Percentiles rank a stretch among this genome's conserved stretches.
Conservation (phyloP, 2,888 invertebrate species). For the Podotricha telesiphe region DNA sequence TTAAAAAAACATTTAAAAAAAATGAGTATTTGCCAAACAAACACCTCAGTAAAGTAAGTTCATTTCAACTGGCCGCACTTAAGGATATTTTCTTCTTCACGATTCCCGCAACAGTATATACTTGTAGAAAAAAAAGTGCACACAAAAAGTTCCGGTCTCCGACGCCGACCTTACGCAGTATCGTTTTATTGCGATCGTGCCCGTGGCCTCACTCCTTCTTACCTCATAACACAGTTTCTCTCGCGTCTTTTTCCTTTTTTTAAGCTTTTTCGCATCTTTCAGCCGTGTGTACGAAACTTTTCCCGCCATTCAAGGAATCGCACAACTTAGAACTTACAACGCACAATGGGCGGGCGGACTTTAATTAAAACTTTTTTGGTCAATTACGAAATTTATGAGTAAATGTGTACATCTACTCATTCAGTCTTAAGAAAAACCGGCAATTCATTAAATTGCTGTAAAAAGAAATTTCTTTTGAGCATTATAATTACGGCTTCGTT, state of each 20-base stretch:
- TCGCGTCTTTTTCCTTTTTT: constrained; percentile 51
- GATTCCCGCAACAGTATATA: constrained; percentile 46
- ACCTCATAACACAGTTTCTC: constrained; percentile 82
- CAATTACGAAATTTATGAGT: constrained; percentile 47
- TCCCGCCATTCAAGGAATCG: constrained; percentile 16
- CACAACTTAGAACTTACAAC: constrained; percentile 32
- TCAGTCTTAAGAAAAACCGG: constrained; percentile 63
- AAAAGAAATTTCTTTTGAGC: constrained; percentile 66
- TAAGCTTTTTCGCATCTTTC: constrained; percentile 30
- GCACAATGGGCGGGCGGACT: constrained; percentile 20
- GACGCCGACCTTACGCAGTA: constrained; percentile 73
- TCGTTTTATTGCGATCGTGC: constrained; percentile 79
- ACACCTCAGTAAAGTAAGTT: constrained; percentile 14
- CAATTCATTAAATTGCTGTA: constrained; percentile 62
- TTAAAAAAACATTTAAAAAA: background rate
- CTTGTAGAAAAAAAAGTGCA: constrained; percentile 55
- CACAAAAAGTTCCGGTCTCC: constrained; percentile 62
- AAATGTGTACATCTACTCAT: constrained; percentile 55
- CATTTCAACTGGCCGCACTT: constrained; percentile 19
- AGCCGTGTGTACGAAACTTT: constrained; percentile 35
- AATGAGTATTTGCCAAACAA: background rate
- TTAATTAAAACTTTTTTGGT: constrained; percentile 44
- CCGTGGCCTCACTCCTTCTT: constrained; percentile 77
- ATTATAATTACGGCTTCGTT: constrained; percentile 76
- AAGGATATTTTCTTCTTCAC: constrained; percentile 46